These are phyloP conservation scores for Zosterops borbonicus DNA, from an alignment of 2,113 vertebrate species.

Conservation along the genomic window DNA sequence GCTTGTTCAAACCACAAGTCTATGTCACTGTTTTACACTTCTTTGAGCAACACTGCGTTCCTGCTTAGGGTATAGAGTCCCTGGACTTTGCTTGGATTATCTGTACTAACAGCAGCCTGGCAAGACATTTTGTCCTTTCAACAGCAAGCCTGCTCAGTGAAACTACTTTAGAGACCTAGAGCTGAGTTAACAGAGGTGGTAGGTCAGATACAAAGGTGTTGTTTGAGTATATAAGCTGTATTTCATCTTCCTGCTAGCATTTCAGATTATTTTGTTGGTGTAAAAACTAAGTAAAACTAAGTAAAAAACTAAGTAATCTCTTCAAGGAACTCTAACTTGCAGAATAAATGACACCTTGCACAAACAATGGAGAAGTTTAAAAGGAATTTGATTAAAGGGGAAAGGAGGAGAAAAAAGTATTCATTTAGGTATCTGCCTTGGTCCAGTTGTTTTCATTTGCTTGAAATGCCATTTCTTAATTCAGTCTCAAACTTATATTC, in stretches of 20 bases:
- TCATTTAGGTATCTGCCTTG: neutral
- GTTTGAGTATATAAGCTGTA: neutral
- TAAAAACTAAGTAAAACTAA: neutral
- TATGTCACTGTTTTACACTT: neutral
- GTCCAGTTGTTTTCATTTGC: neutral
- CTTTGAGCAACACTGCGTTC: neutral
- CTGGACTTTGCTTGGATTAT: neutral
- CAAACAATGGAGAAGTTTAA: neutral
- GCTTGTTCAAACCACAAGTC: neutral
- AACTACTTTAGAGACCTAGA: neutral
- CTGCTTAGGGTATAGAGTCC: neutral
- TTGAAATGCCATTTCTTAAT: neutral
- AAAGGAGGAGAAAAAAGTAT: neutral
- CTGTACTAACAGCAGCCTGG: neutral
- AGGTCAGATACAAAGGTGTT: neutral
- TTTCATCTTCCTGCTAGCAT: neutral
- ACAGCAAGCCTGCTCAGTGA: neutral
- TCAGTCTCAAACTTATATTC: neutral
- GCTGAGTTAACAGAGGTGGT: neutral
- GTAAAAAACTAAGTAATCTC: neutral
- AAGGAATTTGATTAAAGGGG: neutral
- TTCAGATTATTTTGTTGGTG: neutral
- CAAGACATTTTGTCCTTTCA: neutral
- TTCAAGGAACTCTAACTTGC: neutral
- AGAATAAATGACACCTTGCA: neutral